Base-by-base conservation (phyloP, 2,797 vertebrate species). In the Pseudotriccus pelzelni region DNA sequence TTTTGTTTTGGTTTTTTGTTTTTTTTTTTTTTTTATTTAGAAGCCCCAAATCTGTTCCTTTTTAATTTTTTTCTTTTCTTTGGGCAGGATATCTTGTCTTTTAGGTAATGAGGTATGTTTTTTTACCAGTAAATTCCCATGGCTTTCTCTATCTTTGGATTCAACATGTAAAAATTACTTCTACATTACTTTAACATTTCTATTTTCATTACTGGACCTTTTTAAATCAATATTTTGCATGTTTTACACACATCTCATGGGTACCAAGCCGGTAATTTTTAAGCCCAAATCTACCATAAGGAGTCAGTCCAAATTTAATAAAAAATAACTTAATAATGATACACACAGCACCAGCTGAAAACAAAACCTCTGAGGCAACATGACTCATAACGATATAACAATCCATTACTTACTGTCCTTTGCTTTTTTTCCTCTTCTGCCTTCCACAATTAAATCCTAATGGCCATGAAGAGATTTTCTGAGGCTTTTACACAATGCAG, bases 391-490 rank as follows among this genome's bases (percentile, higher is more conserved):
- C 1, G 2, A 94, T 79, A 81, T 81, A 94, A 86, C 0, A 0
- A 94, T 63, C 85, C 83, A 91, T 95, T 93, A 76, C 50, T 93
- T 94, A 32, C 41, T 75, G 36, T 73, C 66, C 41, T 94, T 78
- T 66, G 39, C 16, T 76, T 97, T 94, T 94, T 94, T 59, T 16
- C 46, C 69, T 74, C 59, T 78, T 90, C 69, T 93, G 66, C 44
- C 55, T 94, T 93, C 66, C 91, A 81, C 90, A 95, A 76, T 97
- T 96, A 90, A 94, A 93, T 66, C 87, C 80, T 97, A 95, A 96
- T 93, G 87, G 70, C 79, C 91, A 73, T 4, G 2, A 88, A 93
- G 58, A 93, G 50, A 81, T 81, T 93, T 87, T 97, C 83, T 84
- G 59, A 77, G 85, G 88, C 36, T 91, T 94, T 93, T 72, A 50